Percentiles rank a stretch among this genome's conserved stretches.
These are phyloP conservation scores for Sprattus sprattus DNA, from an alignment of 2,113 vertebrate species.

Conservation along the genomic window DNA sequence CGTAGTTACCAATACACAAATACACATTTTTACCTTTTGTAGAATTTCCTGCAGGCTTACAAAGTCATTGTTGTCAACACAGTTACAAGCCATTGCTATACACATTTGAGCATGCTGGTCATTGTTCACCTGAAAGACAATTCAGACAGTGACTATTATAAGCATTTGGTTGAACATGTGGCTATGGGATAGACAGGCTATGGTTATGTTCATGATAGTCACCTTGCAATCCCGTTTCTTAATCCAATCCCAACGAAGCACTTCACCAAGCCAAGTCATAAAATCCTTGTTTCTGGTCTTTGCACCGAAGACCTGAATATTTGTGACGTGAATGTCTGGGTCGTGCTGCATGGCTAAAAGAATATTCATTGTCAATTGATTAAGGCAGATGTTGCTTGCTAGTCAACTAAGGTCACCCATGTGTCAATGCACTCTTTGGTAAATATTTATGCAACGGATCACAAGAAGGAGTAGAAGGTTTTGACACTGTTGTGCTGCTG, in stretches of 20 bases:
- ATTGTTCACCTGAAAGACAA: neutral
- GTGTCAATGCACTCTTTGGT: neutral
- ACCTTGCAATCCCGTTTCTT: neutral
- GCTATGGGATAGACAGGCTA: neutral
- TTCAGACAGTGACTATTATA: neutral
- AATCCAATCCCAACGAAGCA: neutral
- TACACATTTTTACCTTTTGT: neutral
- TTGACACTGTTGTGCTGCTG: too few relatives aligned
- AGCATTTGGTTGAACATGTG: neutral
- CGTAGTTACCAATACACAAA: neutral
- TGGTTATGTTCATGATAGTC: neutral
- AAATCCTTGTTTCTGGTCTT: neutral
- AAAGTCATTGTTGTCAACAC: constrained; percentile 32
- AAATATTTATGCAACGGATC: too few relatives aligned
- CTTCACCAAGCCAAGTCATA: neutral
- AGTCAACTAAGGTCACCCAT: neutral
- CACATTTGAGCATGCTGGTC: neutral
- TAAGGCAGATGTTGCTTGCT: neutral
- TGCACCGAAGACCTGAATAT: neutral
- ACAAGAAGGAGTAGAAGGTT: too few relatives aligned
- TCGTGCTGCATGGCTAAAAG: neutral
- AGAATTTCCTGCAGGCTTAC: constrained; percentile 35
- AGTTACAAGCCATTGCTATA: constrained; percentile 19
- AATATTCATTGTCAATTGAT: neutral
- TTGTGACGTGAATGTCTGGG: neutral